Conservation (phyloP, 2,113 vertebrate species). For the Perca schrenkii region DNA sequence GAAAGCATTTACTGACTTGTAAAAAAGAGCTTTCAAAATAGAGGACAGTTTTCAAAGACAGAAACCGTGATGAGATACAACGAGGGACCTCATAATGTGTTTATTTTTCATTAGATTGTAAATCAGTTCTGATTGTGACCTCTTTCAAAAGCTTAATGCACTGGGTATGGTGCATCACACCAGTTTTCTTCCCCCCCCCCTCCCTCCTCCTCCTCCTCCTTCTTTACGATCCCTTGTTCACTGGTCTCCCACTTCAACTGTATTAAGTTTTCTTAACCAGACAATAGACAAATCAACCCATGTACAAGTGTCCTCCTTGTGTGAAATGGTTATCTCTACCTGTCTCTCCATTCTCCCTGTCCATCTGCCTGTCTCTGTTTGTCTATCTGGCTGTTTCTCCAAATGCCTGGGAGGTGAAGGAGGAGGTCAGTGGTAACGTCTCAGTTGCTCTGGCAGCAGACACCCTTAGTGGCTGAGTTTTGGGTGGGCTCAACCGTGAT, state of each 20-base stretch:
- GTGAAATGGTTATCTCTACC: slow-evolving; percentile 49
- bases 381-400: slow-evolving; percentile 53
- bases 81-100: slow-evolving; percentile 37
- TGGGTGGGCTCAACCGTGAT: slow-evolving; percentile 91
- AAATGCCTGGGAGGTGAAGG: slow-evolving; percentile 54
- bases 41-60: slow-evolving; percentile 45
- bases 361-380: slow-evolving; percentile 45
- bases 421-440: slow-evolving; percentile 53
- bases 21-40: slow-evolving; percentile 53
- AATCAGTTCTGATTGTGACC: slow-evolving; percentile 55
- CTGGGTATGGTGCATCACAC: slow-evolving; percentile 23
- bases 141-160: slow-evolving; percentile 55
- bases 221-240: slow-evolving; percentile 23
- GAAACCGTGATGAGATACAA: slow-evolving; percentile 52
- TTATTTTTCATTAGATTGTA: slow-evolving; percentile 36
- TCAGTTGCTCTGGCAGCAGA: slow-evolving; percentile 93
- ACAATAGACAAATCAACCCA: slow-evolving; percentile 37
- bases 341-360: slow-evolving; percentile 42
- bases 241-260: slow-evolving; percentile 4
- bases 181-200: slow-evolving; percentile 5
- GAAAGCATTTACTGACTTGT: slow-evolving; percentile 54
- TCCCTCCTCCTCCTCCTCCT: neutral
- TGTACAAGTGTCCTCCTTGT: slow-evolving; percentile 23
- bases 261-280: slow-evolving; percentile 22
- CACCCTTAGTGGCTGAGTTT: slow-evolving; percentile 79